These are phyloP conservation scores for western clawed frog (Xenopus tropicalis) DNA, from an alignment of 2,113 vertebrate species.

Conservation along the genomic window DNA sequence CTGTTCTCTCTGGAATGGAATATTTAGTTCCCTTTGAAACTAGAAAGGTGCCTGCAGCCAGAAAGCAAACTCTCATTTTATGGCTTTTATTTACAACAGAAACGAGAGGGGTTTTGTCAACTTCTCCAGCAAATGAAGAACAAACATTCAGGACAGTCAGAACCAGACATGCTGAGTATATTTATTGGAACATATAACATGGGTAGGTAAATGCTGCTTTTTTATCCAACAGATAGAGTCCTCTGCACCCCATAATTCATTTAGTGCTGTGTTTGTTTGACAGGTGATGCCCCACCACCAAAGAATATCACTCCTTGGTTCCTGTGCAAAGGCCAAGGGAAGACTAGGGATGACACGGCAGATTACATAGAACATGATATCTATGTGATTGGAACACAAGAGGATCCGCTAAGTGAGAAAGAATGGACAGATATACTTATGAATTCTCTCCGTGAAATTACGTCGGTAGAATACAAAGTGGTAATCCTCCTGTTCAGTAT, in stretches of 20 bases:
- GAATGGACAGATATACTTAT: slow-evolving; percentile 87
- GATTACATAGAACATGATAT: slow-evolving; percentile 96
- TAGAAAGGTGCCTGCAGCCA: too few species aligned
- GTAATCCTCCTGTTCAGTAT: slow-evolving; percentile 55
- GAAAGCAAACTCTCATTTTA: too few species aligned
- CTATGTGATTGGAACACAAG: slow-evolving; percentile 93
- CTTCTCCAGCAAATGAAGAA: slow-evolving; percentile 99
- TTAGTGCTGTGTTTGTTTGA: slow-evolving; percentile 59
- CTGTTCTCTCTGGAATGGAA: too few species aligned
- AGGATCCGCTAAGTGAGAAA: slow-evolving; percentile 86
- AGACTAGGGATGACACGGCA: slow-evolving; percentile 87
- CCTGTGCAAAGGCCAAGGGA: slow-evolving; percentile 93
- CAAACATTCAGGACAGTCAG: slow-evolving; percentile 89
- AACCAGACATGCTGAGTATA: slow-evolving; percentile 95
- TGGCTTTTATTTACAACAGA: slow-evolving; percentile 60
- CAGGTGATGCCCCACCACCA: slow-evolving; percentile 85
- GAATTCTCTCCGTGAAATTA: slow-evolving; percentile 81
- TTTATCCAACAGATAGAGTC: background rate
- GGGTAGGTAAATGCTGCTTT: slow-evolving; percentile 68
- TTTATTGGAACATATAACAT: slow-evolving; percentile 98
- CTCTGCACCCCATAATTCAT: slow-evolving; percentile 16
- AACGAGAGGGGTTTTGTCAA: slow-evolving; percentile 96
- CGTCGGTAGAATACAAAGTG: slow-evolving; percentile 89
- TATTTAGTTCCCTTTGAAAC: too few species aligned
- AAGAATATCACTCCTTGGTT: slow-evolving; percentile 91